Evolutionary conservation across 2,888 invertebrate genomes (phyloP), one percentile per base, ranked within the genome.

Genomic region (Chymomyza fuscimana): DNA sequence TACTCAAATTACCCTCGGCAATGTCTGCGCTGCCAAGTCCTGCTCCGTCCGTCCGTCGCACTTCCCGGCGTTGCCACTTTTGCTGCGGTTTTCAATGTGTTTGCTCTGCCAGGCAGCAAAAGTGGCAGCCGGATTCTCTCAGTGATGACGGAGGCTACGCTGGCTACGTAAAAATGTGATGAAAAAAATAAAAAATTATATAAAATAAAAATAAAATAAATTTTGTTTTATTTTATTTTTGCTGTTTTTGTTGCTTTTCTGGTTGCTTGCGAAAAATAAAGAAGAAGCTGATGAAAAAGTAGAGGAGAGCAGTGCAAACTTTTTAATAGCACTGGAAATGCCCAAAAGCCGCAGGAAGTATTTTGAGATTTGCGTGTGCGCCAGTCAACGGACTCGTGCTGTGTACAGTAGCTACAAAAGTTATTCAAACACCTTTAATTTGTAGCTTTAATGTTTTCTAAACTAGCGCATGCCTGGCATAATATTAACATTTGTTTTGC

Each of bases 241-340:
- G 25, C 4, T 25, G 25, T 54, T 54, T 5, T 54, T 51, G 16
- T 51, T 54, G 1, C 22, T 54, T 19, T 54, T 54, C 59, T 68
- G 63, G 71, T 60, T 62, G 67, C 64, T 84, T 72, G 73, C 70
- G 63, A 72, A 78, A 6, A 15, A 51, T 16, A 16, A 51, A 51
- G 51, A 51, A n/a, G 51, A 10, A 51, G 51, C 5, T 16, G 51
- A 51, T 16, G 54, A 54, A 54, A n/a, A 54, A 3, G 54, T 15
- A 19, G 19, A 3, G 22, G 9, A 54, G 74, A 75, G 72, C 73
- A 73, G 75, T 79, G 79, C 72, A 83, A 83, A 83, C 86, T 83
- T 87, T 83, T 87, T 83, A 87, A 87, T 83, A 86, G 86, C 86
- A 78, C 72, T 70, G 79, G 77, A 86, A 58, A 81, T 74, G 76